Conservation (phyloP, 53 echinoderm and acorn worm genomes). For the Stichopus horrens region DNA sequence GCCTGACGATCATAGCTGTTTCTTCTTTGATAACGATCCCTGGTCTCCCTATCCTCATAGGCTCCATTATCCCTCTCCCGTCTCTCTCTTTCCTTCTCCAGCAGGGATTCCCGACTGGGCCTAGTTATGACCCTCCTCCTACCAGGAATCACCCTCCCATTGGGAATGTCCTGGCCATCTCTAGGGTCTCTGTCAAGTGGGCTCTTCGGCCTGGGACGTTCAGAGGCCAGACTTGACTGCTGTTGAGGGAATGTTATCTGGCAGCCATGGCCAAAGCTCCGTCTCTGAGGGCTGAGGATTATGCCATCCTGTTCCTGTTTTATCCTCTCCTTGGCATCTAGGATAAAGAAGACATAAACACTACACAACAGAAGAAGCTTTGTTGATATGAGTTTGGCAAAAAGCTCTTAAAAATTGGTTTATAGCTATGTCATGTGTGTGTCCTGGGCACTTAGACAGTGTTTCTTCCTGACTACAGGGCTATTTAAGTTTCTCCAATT, state of each 20-base stretch:
- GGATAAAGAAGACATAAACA: background rate
- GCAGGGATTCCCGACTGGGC: slow-evolving; percentile 32
- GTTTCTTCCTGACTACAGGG: too few species aligned
- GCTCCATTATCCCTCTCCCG: slow-evolving; percentile 34
- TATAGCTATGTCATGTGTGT: too few species aligned
- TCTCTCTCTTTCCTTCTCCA: slow-evolving; percentile 52
- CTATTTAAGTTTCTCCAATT: too few species aligned
- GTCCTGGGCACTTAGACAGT: too few species aligned
- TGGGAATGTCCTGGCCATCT: background rate
- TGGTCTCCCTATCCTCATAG: slow-evolving; percentile 42
- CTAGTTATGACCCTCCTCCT: slow-evolving; percentile 12
- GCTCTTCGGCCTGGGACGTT: slow-evolving; percentile 13
- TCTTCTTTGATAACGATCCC: slow-evolving; percentile 45
- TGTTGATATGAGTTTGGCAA: too few species aligned
- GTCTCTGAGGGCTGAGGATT: slow-evolving; percentile 94
- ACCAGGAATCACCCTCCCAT: background rate
- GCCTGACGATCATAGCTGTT: slow-evolving; percentile 48
- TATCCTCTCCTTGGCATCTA: slow-evolving; percentile 89
- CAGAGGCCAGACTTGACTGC: background rate
- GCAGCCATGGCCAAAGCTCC: slow-evolving; percentile 96
- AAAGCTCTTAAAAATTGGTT: too few species aligned
- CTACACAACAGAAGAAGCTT: background rate
- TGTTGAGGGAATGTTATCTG: slow-evolving; percentile 69
- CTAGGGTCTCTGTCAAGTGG: slow-evolving; percentile 14
- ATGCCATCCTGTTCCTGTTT: slow-evolving; percentile 95